Conservation (phyloP, 1,140 invertebrate species). For the Nasonia giraulti region DNA sequence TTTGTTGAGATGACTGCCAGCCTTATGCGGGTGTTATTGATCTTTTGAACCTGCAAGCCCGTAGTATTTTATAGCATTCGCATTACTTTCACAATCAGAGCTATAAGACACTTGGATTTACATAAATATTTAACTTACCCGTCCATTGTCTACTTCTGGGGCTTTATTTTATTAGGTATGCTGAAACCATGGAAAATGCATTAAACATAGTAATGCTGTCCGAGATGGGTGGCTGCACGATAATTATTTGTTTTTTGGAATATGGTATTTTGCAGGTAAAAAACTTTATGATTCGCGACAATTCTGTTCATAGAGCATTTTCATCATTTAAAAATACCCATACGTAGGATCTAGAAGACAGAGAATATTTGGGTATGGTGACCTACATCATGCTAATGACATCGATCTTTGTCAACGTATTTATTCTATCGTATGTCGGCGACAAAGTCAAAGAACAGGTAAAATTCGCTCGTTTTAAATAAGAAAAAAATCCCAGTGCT, state of each 20-base stretch:
- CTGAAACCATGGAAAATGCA: conserved; percentile 63
- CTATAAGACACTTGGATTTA: too few species aligned
- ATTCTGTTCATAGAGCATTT: background rate
- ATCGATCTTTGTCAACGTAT: conserved; percentile 64
- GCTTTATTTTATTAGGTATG: conserved; percentile 58
- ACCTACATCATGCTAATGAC: conserved; percentile 65
- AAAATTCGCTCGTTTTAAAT: background rate
- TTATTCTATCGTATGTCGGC: conserved; percentile 64
- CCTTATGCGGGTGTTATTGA: too few species aligned
- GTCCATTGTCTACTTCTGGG: too few species aligned
- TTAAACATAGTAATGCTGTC: conserved; percentile 67
- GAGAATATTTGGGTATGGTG: conserved; percentile 57
- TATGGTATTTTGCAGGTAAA: conserved; percentile 65
- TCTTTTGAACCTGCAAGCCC: too few species aligned
- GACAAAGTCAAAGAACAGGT: conserved; percentile 66
- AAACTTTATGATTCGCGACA: background rate
- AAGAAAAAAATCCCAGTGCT: background rate
- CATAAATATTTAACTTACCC: too few species aligned
- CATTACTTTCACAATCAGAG: too few species aligned
- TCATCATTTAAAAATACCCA: background rate
- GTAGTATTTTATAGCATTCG: too few species aligned
- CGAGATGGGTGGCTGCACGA: conserved; percentile 68
- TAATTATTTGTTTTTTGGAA: conserved; percentile 70
- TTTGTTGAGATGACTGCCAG: too few species aligned
- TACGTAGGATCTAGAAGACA: conserved; percentile 64